Conservation (phyloP, 2,797 vertebrate genomes). For the Psittacula echo region DNA sequence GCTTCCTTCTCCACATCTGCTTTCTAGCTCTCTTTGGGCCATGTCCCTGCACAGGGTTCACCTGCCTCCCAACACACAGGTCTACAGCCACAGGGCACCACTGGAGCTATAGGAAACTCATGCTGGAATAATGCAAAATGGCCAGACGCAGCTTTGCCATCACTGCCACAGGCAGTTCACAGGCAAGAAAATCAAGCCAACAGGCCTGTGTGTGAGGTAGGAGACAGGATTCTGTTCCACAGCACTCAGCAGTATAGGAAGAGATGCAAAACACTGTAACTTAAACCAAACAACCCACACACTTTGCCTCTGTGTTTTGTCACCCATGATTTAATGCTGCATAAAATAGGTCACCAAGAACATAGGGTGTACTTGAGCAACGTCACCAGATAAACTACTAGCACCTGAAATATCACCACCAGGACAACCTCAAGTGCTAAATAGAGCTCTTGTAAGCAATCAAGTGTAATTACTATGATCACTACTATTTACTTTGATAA, state of each 20-base stretch:
- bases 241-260: background rate
- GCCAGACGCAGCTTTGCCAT: background rate
- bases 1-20: background rate
- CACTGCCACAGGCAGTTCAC: background rate
- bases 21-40: background rate
- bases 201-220: background rate
- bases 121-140: background rate
- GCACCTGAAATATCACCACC: background rate
- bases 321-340: background rate
- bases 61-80: rapidly evolving
- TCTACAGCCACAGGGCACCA: background rate
- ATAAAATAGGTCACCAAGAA: background rate
- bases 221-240: background rate
- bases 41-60: background rate
- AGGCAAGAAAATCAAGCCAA: background rate
- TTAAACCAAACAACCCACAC: background rate
- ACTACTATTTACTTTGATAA: background rate
- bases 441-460: background rate
- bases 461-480: background rate
- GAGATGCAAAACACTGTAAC: background rate
- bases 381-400: background rate
- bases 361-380: background rate
- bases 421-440: background rate
- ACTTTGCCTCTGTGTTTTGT: background rate
- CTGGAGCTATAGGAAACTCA: background rate